phyloP scores from a whole-genome alignment of 1,140 invertebrate genomes.

The Drosophila murphyi region DNA sequence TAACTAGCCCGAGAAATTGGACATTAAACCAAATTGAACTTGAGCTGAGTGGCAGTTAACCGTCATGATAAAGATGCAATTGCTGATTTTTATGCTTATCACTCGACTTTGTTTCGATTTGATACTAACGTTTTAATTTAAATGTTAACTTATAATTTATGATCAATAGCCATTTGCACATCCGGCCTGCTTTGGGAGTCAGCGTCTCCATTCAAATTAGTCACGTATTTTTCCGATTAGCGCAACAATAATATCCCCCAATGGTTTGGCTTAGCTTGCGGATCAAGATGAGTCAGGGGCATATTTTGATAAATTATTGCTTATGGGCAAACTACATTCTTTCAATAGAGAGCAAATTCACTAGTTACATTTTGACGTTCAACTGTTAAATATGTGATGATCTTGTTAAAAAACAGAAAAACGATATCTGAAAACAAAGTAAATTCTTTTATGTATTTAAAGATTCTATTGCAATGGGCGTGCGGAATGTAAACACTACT shows the following conservation, averaged over 20 bases:
- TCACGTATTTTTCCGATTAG: constrained; percentile 77
- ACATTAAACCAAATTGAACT: constrained; percentile 12
- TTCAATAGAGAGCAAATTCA: background rate
- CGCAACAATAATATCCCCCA: constrained; percentile 48
- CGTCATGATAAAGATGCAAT: background rate
- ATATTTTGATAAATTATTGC: constrained; percentile 11
- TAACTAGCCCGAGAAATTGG: constrained; percentile 52
- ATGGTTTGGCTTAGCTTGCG: constrained; percentile 11
- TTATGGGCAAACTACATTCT: background rate
- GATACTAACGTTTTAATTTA: constrained; percentile 1
- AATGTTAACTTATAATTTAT: constrained; percentile 51
- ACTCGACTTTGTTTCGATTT: background rate
- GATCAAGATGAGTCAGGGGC: constrained; percentile 60
- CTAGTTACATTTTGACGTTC: constrained; percentile 21
- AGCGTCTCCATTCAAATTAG: constrained; percentile 59
- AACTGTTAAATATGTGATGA: constrained; percentile 44
- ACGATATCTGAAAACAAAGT: constrained; percentile 27
- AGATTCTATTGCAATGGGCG: constrained; percentile 46
- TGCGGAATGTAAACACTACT: constrained; percentile 39
- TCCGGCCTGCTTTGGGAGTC: constrained; percentile 46
- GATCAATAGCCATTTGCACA: constrained; percentile 41
- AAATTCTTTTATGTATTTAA: constrained; percentile 32
- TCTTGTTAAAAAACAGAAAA: constrained; percentile 31
- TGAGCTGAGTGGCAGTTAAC: background rate
- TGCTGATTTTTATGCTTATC: constrained; percentile 6